Percentiles rank a stretch among this genome's conserved stretches.
Conservation (phyloP, 2,797 vertebrate genomes). For the Tragopan temminckii region DNA sequence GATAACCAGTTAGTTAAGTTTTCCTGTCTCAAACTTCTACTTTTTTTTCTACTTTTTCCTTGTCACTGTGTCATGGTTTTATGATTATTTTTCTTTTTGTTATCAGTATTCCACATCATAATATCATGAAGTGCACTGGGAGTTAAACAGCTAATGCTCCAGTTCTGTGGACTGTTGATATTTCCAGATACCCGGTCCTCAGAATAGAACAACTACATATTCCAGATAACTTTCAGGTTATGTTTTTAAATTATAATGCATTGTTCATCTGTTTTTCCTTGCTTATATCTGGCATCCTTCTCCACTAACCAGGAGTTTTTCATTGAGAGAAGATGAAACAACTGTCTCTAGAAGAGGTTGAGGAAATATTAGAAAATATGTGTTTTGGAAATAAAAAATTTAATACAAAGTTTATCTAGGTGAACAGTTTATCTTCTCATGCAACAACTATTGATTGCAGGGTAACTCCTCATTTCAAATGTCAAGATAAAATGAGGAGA, state of each 20-base stretch:
- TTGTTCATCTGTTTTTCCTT: not conserved
- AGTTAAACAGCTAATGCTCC: too few relatives aligned
- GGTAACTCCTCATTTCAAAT: not conserved
- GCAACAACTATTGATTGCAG: not conserved
- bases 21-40: not conserved
- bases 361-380: fast-evolving
- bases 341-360: not conserved
- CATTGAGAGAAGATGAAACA: not conserved
- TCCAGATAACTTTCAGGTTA: too few relatives aligned
- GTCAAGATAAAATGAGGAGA: not conserved
- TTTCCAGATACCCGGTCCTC: too few relatives aligned
- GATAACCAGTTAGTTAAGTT: not conserved
- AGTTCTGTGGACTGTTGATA: too few relatives aligned
- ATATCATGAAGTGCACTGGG: too few relatives aligned
- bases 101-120: too few relatives aligned
- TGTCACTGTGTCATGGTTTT: not conserved
- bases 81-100: too few relatives aligned
- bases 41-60: not conserved
- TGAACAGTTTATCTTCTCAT: not conserved
- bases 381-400: not conserved
- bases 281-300: not conserved
- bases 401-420: not conserved
- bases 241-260: not conserved
- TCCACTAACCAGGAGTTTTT: not conserved
- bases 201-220: too few relatives aligned